Evolutionary conservation across 2,888 invertebrate species (phyloP), one percentile per base, ranked within the genome.

Genomic region (Coremacera marginata): DNA sequence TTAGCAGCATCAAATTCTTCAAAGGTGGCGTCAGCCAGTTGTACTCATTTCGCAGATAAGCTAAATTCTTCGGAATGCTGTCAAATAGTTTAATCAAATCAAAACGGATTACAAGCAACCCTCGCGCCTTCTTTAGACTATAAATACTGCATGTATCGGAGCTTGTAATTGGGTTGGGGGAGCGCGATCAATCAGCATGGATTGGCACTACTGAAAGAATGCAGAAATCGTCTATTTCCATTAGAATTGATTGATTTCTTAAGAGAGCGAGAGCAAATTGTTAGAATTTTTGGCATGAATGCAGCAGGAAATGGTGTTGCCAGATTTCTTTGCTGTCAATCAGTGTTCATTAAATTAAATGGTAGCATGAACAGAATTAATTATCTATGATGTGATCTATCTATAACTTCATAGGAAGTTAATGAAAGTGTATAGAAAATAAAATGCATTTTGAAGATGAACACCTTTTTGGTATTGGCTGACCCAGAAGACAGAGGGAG

Each of bases 41-140:
- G 63, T 73, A 34, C 25, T 31, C 49, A 51, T 65, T 73, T 31
- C 52, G 63, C 52, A 63, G 51, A 57, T 52, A 34, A 63, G 62
- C 49, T 49, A n/a, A 73, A 73, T 73, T 49, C 73, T 49, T 52
- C 19, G 63, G 27, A 60, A 2, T 60, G 16, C 31, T 16, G 19
- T 34, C 52, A 70, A 52, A 31, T 31, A 34, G 34, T 57, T 71
- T 25, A 57, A 73, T 51, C 71, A 5, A 57, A 19, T 14, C 52
- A 25, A 71, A 55, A 22, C 25, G 11, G 11, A 7, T 37, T 37
- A 8, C 8, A 37, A 37, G 37, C 37, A 37, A 37, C 37, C 1
- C 37, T 4, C 8, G 37, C 37, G 37, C 44, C 44, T 2, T 44
- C 44, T 44, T 44, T 44, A 11, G 44, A 44, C 44, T 44, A 44